Base-by-base conservation (phyloP, 2,113 vertebrate species). In the Paracanthobrama guichenoti region DNA sequence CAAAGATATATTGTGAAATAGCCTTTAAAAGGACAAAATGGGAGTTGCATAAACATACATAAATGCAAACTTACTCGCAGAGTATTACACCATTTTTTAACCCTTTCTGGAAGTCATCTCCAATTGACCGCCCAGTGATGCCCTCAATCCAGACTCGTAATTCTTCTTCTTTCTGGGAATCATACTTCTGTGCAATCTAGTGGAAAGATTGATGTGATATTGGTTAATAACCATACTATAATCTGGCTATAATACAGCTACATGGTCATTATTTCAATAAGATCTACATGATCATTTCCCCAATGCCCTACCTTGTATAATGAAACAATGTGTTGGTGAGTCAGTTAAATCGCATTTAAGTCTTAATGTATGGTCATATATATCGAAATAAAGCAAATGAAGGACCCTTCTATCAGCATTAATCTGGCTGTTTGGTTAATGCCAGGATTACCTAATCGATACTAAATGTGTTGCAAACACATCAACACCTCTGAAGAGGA, bases 131-230 rank as follows among this genome's bases (percentile, higher is more conserved):
- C 18, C 96, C 96, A 0, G 97, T 98, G 79, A 96, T 87, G 0
- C 93, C 96, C 84, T 98, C 96, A 0, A 99, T 99, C 97, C 97
- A 99, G 4, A 91, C 69, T 79, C 95, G 91, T 79, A 99, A 93
- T 88, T 99, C 97, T 0, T 93, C 95, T 87, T 99, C 97, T 81
- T 95, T 97, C 92, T 97, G 96, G 0, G 88, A 86, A 88, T 99
- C 97, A 0, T 99, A 99, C 76, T 99, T 99, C 92, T 96, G 96
- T 59, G 95, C 96, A 0, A 98, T 97, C 97, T 99, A 91, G 48
- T 59, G 50, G 3, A 22, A 77, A 44, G 8, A 18, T 55, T 3
- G 2, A 59, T 1, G n/a, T 71, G 64, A 42, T 18, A 53, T 20
- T 11, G 24, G 28, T 31, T 53, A 53, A 53, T 31, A 73, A 18